Percentiles rank a stretch among this genome's conserved stretches.
Conservation (phyloP, 2,113 vertebrate genomes). For the Ptilonorhynchus violaceus region DNA sequence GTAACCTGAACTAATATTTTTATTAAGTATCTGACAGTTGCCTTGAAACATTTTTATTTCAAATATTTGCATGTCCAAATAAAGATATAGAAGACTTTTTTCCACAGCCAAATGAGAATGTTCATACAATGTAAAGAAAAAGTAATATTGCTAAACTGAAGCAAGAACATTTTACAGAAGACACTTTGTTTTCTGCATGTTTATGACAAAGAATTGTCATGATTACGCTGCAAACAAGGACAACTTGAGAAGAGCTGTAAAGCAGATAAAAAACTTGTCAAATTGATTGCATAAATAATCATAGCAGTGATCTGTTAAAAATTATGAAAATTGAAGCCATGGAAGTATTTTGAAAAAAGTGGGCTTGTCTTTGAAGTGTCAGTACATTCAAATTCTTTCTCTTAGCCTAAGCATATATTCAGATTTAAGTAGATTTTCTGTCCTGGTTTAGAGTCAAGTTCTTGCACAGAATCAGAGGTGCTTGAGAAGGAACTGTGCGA, state of each 20-base stretch:
- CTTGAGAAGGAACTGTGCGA: not conserved
- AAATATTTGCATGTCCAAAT: constrained; percentile 26
- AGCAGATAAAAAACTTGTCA: not conserved
- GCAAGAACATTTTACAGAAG: not conserved
- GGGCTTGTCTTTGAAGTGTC: not conserved
- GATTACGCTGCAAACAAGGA: not conserved
- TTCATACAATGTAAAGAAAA: not conserved
- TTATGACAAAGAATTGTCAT: not conserved
- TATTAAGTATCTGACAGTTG: not conserved
- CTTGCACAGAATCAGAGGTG: not conserved
- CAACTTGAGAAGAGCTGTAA: not conserved
- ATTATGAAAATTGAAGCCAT: not conserved
- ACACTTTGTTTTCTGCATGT: not conserved
- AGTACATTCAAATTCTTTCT: not conserved
- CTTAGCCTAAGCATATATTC: not conserved
- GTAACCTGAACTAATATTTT: constrained; percentile 47
- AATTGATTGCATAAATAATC: not conserved
- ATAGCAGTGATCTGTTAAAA: not conserved
- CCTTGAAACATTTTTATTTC: constrained; percentile 6
- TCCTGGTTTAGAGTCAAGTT: not conserved
- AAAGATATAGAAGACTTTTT: not conserved
- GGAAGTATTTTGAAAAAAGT: not conserved
- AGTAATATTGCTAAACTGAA: not conserved
- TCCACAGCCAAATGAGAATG: not conserved
- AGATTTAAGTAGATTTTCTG: not conserved